A percentile compares a stretch with the other conserved stretches of the same genome.
Evolutionary conservation across 1,140 invertebrate species (phyloP).

Genomic region (Oedothorax gibbosus): DNA sequence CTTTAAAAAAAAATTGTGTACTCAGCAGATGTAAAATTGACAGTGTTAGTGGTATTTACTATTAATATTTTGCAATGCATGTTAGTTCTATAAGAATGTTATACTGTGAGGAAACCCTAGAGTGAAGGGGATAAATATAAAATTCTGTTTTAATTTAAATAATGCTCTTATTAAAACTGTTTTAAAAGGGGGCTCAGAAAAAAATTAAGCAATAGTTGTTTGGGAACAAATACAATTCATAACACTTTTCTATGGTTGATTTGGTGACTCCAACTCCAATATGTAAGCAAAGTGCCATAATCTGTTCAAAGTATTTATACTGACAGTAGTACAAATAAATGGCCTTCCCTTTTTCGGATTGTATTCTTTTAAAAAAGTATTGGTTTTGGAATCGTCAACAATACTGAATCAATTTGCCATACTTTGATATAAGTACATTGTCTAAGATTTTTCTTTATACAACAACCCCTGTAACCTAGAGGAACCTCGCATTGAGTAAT

Average conservation of each 20-base stretch:
- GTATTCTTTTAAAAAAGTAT: conserved; percentile 5
- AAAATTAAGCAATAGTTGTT: no score
- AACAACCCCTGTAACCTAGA: conserved; percentile 56
- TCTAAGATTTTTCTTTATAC: conserved; percentile 1
- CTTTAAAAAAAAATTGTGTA: conserved; percentile 51
- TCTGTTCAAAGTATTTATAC: conserved; percentile 56
- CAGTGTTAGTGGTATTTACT: conserved; percentile 61
- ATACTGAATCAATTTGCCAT: not conserved
- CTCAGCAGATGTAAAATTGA: conserved; percentile 60
- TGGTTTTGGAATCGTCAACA: conserved; percentile 1
- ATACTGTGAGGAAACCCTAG: conserved; percentile 59
- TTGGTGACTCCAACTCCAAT: no score
- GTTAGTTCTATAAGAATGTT: conserved; percentile 52
- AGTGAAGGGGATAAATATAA: conserved; percentile 44
- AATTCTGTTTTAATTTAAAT: not conserved
- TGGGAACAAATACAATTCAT: not conserved
- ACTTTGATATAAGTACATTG: not conserved
- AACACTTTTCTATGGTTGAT: not conserved
- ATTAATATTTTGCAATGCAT: conserved; percentile 60
- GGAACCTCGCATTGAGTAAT: conserved; percentile 58
- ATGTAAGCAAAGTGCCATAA: conserved; percentile 45
- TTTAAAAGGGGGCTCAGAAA: not conserved
- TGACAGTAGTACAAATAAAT: conserved; percentile 55
- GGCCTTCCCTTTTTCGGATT: conserved; percentile 32
- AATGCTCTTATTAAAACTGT: conserved; percentile 8